Conservation (phyloP, 2,888 invertebrate species). For the Anoplius nigerrimus region DNA sequence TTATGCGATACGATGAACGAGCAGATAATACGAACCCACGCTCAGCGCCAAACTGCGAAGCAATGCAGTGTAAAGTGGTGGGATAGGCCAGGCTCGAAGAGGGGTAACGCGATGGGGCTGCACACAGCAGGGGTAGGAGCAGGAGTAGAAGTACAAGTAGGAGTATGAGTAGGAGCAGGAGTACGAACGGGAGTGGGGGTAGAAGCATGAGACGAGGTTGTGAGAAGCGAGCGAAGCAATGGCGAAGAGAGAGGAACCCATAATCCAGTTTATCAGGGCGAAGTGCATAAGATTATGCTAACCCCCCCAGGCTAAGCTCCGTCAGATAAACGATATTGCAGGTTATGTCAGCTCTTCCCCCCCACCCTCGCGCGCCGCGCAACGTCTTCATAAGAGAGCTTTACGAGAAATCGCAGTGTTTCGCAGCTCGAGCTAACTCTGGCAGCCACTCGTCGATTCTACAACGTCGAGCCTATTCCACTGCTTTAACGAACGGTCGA, state of each 20-base stretch:
- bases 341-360: conserved; percentile 49
- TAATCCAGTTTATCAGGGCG: conserved; percentile 66
- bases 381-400: conserved; percentile 50
- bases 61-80: conserved; percentile 16
- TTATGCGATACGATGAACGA: conserved; percentile 34
- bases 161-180: too few species aligned
- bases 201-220: too few species aligned
- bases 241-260: conserved; percentile 33
- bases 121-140: neutral
- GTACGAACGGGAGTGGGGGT: too few species aligned
- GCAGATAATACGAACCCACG: conserved; percentile 28
- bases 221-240: conserved; percentile 9
- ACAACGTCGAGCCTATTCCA: too few species aligned
- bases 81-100: conserved; percentile 4
- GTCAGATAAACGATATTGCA: conserved; percentile 63
- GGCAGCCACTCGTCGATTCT: too few species aligned
- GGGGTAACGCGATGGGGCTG: neutral
- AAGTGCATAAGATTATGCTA: conserved; percentile 68
- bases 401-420: conserved; percentile 41
- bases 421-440: neutral
- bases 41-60: conserved; percentile 23
- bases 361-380: conserved; percentile 1
- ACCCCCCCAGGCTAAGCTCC: conserved; percentile 58
- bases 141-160: conserved; percentile 15
- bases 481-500: neutral